Evolutionary conservation across 2,888 invertebrate species (phyloP), one percentile per base, ranked within the genome.

Genomic region (Tetramorium bicarinatum): DNA sequence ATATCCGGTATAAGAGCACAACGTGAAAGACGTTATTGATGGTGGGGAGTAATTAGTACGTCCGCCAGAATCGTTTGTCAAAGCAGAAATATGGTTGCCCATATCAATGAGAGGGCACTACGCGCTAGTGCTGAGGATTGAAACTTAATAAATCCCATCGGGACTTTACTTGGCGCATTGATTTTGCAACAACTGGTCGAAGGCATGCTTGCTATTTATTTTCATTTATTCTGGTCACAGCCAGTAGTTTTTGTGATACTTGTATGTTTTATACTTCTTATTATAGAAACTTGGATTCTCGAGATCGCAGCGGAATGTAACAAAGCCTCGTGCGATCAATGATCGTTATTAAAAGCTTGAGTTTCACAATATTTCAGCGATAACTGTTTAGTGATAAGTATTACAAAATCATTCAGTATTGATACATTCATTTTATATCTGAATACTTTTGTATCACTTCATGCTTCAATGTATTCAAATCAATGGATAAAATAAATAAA

Each of bases 31-130:
- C 29, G 64, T 80, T 88, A 69, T 74, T 81, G 83, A 89, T 59
- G 80, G 86, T 72, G 82, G 87, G 72, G 83, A 88, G 84, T 87
- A 90, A 90, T 90, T 90, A 89, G 88, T 90, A 85, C 83, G 85
- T 82, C 83, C 72, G 75, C 82, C 83, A 64, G 83, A 85, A 79
- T 75, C 67, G 81, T 59, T 64, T 79, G 83, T 83, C 84, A 86
- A 84, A 85, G 84, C 61, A 38, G 76, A 67, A 79, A 82, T 83
- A 67, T 64, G 76, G 74, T 75, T 67, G 80, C 62, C 69, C 82
- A 80, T 81, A 71, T 81, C 84, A 81, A 87, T 66, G 84, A 77
- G 84, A 47, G 67, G 71, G 62, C 18, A 81, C 64, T 21, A 67
- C 80, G 84, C 84, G 74, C 64, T 77, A 86, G 87, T 79, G 76